Evolutionary conservation across 2,113 vertebrate species (phyloP).

Genomic region (Oostethus manadensis): DNA sequence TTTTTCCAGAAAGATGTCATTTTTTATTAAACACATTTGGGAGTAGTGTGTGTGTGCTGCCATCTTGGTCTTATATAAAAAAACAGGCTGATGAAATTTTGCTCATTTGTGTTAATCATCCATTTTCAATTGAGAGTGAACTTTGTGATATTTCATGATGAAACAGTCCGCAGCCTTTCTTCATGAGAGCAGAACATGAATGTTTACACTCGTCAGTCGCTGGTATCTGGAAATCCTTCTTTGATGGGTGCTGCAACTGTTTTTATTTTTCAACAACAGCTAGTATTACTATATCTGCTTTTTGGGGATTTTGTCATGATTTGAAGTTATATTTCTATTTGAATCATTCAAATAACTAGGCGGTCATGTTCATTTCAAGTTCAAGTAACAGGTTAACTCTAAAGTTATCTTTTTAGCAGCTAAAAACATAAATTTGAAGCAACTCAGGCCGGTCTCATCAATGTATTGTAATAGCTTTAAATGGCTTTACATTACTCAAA

Average conservation of each 20-base stretch:
- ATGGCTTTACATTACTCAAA: no score
- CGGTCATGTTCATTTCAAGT: not conserved
- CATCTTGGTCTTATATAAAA: conserved; percentile 13
- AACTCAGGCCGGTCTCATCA: no score
- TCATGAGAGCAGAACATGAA: conserved; percentile 23
- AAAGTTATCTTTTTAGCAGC: no score
- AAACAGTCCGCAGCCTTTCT: conserved; percentile 37
- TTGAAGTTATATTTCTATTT: not conserved
- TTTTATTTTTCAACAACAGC: conserved; percentile 22
- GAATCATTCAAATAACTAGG: not conserved
- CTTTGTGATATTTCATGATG: conserved; percentile 33
- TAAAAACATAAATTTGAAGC: no score
- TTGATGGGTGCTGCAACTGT: conserved; percentile 1
- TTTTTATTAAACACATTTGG: not conserved
- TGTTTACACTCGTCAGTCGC: not conserved
- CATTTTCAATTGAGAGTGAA: conserved; percentile 33
- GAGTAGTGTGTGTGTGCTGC: not conserved
- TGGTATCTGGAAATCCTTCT: not conserved
- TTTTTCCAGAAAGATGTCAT: no score
- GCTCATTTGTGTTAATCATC: conserved; percentile 22
- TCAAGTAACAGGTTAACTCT: not conserved
- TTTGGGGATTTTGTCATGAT: no score
- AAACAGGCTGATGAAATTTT: conserved; percentile 16
- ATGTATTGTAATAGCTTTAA: no score
- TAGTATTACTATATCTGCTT: not conserved